Evolutionary conservation across 2,797 vertebrate species (phyloP), one percentile per base, ranked within the genome.

Genomic region (Acanthornis magna): DNA sequence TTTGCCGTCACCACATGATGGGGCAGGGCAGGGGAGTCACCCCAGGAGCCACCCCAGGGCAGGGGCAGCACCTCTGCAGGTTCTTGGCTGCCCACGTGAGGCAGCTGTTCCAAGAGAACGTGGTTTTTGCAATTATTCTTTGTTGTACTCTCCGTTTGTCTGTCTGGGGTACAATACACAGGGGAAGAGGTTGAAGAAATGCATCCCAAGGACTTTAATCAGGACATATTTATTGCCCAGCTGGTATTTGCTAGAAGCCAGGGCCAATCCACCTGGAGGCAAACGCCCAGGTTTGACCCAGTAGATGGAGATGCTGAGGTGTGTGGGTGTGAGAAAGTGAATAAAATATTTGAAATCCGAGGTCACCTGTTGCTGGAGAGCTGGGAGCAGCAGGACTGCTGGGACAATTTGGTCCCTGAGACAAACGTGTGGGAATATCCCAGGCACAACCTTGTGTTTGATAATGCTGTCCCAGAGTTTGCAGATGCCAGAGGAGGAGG

Each of bases 81-180:
- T 34, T 70, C 36, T 30, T 0, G 8, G 11, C 53, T 54, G 53
- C 34, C 53, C 45, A 21, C 0, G 32, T 21, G n/a, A 38, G 42
- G 54, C 42, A 45, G 48, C 21, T 53, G 1, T 82, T 80, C 16
- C 48, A 58, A 38, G 34, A 43, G 13, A 34, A 36, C 0, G 0
- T 0, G 1, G 0, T 1, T 36, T 81, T 84, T 25, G 16, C 13
- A 11, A 0, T 66, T 72, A 17, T 6, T 81, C 10, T 51, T 58
- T 5, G 6, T 58, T 55, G 32, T 11, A 2, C 11, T 13, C 14
- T 34, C 3, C 27, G 13, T 60, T 7, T 45, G 5, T 91, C 22
- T 27, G 9, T 84, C n/a, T 43, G 18, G 23, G 15, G 6, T 45
- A 4, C 25, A 18, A 0, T n/a, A 22, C 19, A 2, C 4, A 3